Base-by-base conservation (phyloP, 2,888 invertebrate species). In the Drosophila dives region DNA sequence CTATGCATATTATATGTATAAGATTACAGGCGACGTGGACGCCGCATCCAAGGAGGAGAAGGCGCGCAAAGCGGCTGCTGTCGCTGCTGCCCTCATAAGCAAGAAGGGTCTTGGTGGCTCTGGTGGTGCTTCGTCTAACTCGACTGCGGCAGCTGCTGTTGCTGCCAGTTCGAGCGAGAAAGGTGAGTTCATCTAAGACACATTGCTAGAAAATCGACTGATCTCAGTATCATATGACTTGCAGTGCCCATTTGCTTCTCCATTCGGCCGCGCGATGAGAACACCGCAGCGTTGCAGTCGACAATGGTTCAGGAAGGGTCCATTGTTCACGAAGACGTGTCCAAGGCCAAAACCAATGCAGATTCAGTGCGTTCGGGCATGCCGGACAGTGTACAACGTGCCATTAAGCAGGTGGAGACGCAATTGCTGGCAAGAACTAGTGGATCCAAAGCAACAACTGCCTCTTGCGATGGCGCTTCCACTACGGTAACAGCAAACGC, bases 181-280 rank as follows among this genome's bases (percentile, higher is more conserved):
- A 38, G 55, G 81, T 89, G 50, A 54, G 86, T 77, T 56, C 8
- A 32, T 8, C 20, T 15, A 3, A 7, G 0, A 20, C 4, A 32
- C 6, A 3, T 36, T 33, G 17, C 12, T 5, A 2, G 3, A 36
- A 29, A 3, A 26, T 29, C 17, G 26, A 11, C 17, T 29, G 5
- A 53, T 20, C 23, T 38, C 11, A 15, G 61, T 38, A 50, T 1
- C 23, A 3, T 1, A 34, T 34, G 2, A 15, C 5, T 56, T 66
- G 23, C 59, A 95, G 96, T 94, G 12, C 96, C 97, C 0, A 97
- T 98, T 1, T 96, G 97, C 68, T 98, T 97, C 92, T 97, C 97
- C 0, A 97, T 97, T 49, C 97, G 97, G 91, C 94, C 95, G 0
- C 97, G 97, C 91, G 97, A 96, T 66, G 95, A 95, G 0, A 82